Evolutionary conservation across 2,113 vertebrate species (phyloP), one percentile per base, ranked within the genome.

Genomic region (Psittacula cyanocephala): DNA sequence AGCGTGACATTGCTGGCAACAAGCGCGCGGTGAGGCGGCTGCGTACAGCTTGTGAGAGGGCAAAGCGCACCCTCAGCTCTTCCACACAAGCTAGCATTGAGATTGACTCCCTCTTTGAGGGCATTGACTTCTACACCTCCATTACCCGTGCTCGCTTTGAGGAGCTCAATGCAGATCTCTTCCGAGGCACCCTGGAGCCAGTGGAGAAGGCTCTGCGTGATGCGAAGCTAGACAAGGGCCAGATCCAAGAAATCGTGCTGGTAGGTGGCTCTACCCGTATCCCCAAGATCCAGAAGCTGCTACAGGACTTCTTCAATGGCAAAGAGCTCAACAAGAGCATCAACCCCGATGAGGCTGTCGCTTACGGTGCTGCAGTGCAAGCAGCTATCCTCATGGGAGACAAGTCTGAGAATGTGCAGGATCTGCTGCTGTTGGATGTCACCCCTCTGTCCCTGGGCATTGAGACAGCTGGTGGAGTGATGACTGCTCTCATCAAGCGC

Each of bases 81-180:
- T 98, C 98, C 95, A 98, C 98, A 0, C 98, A 98, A 92, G 98
- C 98, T 10, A 98, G 98, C 94, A 98, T 98, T 62, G 98, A 98
- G 96, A 98, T 98, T 44, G 99, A 99, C 94, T 99, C 99, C 15
- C 98, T 99, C 6, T 99, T 98, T 3, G 99, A 99, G 96, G 99
- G 99, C n/a, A 98, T 99, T 52, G 99, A 99, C 82, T 99, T 99
- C 98, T 99, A 99, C 97, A 99, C 99, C 5, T 99, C 99, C 75
- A 99, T 99, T 94, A 99, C 99, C 77, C 98, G 99, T 93, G 99
- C 99, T 92, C 99, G 99, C 63, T 99, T 99, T 7, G 99, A 99
- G 96, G 99, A 99, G 97, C 99, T 99, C 93, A 99, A 98, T 85
- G 97, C 98, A 3, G 98, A 98, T 70, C 98, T 98, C 19, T 98